Evolutionary conservation across 1,140 invertebrate genomes (phyloP).

Genomic region (Drosophila elegans): DNA sequence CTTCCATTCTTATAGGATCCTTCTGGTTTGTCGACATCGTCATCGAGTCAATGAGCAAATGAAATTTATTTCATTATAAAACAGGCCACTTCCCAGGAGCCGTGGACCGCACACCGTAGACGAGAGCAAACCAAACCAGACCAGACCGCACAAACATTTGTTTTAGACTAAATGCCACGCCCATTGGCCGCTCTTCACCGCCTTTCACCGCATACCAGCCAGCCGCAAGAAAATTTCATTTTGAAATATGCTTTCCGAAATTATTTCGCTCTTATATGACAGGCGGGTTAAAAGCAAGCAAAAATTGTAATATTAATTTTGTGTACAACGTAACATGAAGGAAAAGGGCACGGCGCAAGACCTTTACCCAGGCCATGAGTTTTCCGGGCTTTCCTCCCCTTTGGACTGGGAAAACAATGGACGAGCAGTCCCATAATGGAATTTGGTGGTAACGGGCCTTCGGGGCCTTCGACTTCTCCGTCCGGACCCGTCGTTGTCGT

Average conservation of each 20-base stretch:
- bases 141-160: slow-evolving; percentile 68
- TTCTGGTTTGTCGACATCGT: slow-evolving; percentile 55
- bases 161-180: slow-evolving; percentile 61
- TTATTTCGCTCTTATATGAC: slow-evolving; percentile 80
- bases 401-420: slow-evolving; percentile 71
- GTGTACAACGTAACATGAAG: slow-evolving; percentile 46
- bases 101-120: slow-evolving; percentile 14
- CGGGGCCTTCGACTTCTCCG: slow-evolving; percentile 27
- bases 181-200: neutral
- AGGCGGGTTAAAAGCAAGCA: slow-evolving; percentile 64
- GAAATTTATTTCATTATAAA: slow-evolving; percentile 82
- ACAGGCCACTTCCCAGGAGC: slow-evolving; percentile 50
- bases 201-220: slow-evolving; percentile 16
- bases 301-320: slow-evolving; percentile 83
- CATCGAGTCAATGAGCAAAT: slow-evolving; percentile 81
- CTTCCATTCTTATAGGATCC: slow-evolving; percentile 14
- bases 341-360: slow-evolving; percentile 37
- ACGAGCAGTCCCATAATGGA: slow-evolving; percentile 78
- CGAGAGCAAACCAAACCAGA: slow-evolving; percentile 27
- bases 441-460: slow-evolving; percentile 71
- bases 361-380: slow-evolving; percentile 16
- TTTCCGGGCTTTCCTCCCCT: slow-evolving; percentile 23
- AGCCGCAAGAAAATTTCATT: slow-evolving; percentile 81
- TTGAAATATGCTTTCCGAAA: slow-evolving; percentile 82
- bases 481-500: slow-evolving; percentile 43